A percentile compares a stretch with the other conserved stretches of the same genome.
Conservation (phyloP, 1,140 invertebrate species). For the Brachionus plicatilis region DNA sequence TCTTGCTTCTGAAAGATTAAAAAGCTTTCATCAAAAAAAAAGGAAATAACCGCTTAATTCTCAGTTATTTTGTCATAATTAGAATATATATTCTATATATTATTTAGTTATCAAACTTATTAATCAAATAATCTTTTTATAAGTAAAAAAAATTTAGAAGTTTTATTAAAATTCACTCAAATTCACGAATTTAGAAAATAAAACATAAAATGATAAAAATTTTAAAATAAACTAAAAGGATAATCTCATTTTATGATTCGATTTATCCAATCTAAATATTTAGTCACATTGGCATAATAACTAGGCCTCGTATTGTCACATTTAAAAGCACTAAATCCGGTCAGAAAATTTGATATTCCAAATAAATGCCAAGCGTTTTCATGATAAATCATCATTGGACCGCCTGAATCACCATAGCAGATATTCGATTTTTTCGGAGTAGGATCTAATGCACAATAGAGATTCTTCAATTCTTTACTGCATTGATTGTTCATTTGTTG, state of each 20-base stretch:
- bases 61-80: too few relatives aligned
- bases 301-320: not conserved
- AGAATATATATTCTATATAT: too few relatives aligned
- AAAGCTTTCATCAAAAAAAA: too few relatives aligned
- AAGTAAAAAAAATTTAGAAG: too few relatives aligned
- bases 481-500: not conserved
- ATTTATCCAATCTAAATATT: not conserved
- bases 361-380: not conserved
- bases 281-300: not conserved
- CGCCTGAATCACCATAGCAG: conserved; percentile 39
- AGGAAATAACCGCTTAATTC: too few relatives aligned
- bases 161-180: too few relatives aligned
- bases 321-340: not conserved
- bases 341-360: conserved; percentile 7
- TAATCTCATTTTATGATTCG: not conserved
- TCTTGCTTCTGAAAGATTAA: too few relatives aligned
- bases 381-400: conserved; percentile 11
- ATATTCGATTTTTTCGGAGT: not conserved
- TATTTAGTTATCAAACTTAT: too few relatives aligned
- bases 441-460: not conserved
- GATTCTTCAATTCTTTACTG: not conserved
- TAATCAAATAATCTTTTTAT: too few relatives aligned
- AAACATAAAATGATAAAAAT: too few relatives aligned
- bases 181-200: not conserved
- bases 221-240: not conserved